phyloP scores from a whole-genome alignment of 2,113 vertebrate genomes.

The Oceanodroma tethys region DNA sequence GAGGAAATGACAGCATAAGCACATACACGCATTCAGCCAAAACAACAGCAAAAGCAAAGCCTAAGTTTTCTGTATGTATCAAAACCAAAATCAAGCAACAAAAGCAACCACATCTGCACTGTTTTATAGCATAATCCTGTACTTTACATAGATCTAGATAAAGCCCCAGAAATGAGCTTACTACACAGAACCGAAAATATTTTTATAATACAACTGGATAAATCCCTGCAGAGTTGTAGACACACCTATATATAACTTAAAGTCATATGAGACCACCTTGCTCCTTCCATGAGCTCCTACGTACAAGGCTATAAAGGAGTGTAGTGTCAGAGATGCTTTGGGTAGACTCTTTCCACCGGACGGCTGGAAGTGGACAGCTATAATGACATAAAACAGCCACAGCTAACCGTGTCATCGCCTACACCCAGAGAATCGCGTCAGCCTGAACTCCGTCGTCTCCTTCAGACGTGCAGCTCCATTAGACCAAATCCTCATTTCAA shows the following conservation, averaged over 20 bases:
- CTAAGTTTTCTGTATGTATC: background rate
- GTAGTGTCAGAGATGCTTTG: background rate
- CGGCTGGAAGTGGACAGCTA: background rate
- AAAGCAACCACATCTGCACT: background rate
- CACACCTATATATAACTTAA: fast-evolving
- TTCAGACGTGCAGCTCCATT: background rate
- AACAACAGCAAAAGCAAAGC: background rate
- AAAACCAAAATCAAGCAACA: background rate
- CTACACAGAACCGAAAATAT: background rate
- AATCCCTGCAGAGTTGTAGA: background rate
- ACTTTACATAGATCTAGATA: background rate
- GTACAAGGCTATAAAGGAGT: fast-evolving
- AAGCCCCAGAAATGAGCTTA: background rate
- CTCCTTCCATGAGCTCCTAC: background rate
- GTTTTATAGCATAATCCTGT: background rate
- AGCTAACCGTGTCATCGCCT: background rate
- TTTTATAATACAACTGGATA: background rate
- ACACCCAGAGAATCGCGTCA: background rate
- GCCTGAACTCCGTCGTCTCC: background rate
- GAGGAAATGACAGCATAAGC: background rate
- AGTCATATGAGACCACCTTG: background rate
- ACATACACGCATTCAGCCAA: background rate
- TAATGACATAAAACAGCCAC: background rate
- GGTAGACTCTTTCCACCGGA: background rate
- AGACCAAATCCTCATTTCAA: background rate